Percentiles rank a stretch among this genome's conserved stretches.
Evolutionary conservation across 2,797 vertebrate species (phyloP).

Genomic region (Protonibea diacanthus): DNA sequence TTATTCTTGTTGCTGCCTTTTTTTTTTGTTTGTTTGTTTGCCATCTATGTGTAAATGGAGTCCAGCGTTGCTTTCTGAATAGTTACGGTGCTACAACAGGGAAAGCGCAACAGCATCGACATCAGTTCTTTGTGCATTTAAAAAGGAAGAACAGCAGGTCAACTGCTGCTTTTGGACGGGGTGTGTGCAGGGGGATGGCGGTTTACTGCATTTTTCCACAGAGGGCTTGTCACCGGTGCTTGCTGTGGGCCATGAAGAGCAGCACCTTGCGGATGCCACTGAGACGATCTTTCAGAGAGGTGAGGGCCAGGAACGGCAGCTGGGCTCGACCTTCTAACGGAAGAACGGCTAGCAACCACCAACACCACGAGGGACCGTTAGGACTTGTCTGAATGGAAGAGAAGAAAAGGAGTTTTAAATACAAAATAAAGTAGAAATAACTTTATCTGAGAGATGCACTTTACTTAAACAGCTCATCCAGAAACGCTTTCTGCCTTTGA

Average conservation of each 20-base stretch:
- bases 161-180: constrained; percentile 43
- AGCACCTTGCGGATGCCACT: constrained; percentile 89
- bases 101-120: constrained; percentile 6
- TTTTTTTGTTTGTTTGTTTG: background rate
- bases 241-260: constrained; percentile 90
- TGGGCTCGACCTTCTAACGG: constrained; percentile 92
- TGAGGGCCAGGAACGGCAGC: constrained; percentile 92
- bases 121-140: constrained; percentile 53
- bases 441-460: background rate
- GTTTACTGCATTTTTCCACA: constrained; percentile 1
- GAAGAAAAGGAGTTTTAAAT: background rate
- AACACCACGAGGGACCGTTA: constrained; percentile 93
- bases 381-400: constrained; percentile 84
- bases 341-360: constrained; percentile 93
- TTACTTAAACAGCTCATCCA: too few species aligned
- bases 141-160: constrained; percentile 48
- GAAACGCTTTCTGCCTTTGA: constrained; percentile 88
- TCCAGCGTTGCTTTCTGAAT: constrained; percentile 3
- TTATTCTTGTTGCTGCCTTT: background rate
- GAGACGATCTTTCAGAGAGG: constrained; percentile 91
- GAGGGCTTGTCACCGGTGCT: constrained; percentile 81
- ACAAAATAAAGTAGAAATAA: background rate
- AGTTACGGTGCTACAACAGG: background rate
- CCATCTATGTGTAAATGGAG: constrained; percentile 11
- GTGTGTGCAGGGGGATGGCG: background rate